These are phyloP conservation scores for Drosophila subsilvestris DNA, from an alignment of 2,888 invertebrate species.

Conservation along the genomic window DNA sequence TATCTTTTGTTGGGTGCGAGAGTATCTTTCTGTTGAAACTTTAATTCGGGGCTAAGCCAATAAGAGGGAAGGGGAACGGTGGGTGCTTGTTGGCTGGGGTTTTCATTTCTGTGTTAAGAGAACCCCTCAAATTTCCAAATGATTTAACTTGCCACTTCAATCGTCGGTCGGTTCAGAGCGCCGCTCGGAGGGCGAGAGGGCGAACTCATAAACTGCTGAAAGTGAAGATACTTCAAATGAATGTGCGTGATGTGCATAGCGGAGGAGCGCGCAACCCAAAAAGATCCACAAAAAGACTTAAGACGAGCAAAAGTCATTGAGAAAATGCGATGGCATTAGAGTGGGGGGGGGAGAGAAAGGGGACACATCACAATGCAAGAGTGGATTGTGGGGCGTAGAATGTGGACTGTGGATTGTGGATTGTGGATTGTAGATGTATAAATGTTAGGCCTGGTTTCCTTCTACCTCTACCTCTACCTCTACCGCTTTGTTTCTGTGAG, in stretches of 20 bases:
- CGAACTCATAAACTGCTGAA: slow-evolving; percentile 36
- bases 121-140: slow-evolving; percentile 54
- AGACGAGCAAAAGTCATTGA: background rate
- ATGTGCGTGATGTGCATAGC: slow-evolving; percentile 29
- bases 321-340: background rate
- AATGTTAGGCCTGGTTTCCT: background rate
- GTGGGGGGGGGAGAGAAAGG: background rate
- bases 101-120: slow-evolving; percentile 9
- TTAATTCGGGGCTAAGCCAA: slow-evolving; percentile 25
- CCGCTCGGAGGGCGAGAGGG: background rate
- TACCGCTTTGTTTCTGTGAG: slow-evolving; percentile 2
- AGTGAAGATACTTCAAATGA: slow-evolving; percentile 46
- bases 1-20: slow-evolving; percentile 18
- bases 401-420: too few species aligned
- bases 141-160: slow-evolving; percentile 59
- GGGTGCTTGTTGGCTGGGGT: background rate
- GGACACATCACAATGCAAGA: background rate
- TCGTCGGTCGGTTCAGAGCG: slow-evolving; percentile 17
- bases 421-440: background rate
- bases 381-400: background rate
- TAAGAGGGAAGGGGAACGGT: background rate
- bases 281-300: background rate
- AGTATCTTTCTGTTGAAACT: slow-evolving; percentile 8
- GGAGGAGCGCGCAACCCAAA: background rate
- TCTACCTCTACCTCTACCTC: too few species aligned